These are phyloP conservation scores for Emys orbicularis DNA, from an alignment of 2,797 vertebrate genomes.

Conservation along the genomic window DNA sequence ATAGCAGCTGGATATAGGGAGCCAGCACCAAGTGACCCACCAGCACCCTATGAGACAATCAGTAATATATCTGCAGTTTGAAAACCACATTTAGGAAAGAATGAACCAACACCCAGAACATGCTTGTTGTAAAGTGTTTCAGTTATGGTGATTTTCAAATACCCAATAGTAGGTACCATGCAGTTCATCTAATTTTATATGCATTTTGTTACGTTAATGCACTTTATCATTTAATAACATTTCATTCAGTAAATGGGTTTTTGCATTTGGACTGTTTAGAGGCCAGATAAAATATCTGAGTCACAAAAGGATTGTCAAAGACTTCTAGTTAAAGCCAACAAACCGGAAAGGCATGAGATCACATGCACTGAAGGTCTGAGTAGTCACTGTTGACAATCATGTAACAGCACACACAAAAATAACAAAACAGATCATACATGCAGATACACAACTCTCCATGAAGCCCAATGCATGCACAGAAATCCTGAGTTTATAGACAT, in stretches of 20 bases:
- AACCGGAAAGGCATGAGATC: not conserved
- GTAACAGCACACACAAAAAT: no score
- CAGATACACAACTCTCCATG: no score
- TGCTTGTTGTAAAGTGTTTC: not conserved
- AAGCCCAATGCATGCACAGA: no score
- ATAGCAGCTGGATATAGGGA: no score
- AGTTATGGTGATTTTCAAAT: not conserved
- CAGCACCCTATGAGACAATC: no score
- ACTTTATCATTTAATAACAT: not conserved
- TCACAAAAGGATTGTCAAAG: not conserved
- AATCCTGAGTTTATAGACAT: no score
- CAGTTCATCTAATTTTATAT: accelerated
- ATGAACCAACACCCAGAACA: not conserved
- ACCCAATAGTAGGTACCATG: not conserved
- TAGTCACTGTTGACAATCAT: no score
- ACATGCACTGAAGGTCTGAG: not conserved
- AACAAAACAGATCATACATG: no score
- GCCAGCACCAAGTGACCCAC: no score
- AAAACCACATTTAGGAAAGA: no score
- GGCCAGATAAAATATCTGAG: not conserved
- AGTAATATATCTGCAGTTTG: no score
- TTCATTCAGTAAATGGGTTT: constrained; percentile 4
- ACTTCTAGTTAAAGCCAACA: not conserved
- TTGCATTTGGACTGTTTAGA: not conserved
- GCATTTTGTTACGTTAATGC: not conserved